Evolutionary conservation across 1,140 invertebrate species (phyloP).

Genomic region (Aphidius gifuensis): DNA sequence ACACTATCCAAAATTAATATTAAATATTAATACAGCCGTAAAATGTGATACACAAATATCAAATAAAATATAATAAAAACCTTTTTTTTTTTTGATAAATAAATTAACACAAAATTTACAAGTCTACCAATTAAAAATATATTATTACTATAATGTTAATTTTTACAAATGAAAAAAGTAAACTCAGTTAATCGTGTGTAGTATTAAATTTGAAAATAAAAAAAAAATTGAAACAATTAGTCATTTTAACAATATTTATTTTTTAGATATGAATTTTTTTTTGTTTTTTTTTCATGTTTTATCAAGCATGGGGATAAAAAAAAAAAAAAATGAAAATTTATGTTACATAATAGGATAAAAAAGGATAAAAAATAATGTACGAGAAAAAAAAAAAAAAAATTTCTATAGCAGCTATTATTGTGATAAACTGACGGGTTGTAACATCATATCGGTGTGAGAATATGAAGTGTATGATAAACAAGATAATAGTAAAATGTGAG

Average conservation of each 20-base stretch:
- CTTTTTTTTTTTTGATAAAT: no score
- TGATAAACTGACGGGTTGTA: slow-evolving; percentile 5
- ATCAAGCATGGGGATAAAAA: no score
- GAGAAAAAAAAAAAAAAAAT: slow-evolving; percentile 5
- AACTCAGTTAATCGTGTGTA: no score
- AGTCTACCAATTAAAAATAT: no score
- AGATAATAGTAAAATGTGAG: background rate
- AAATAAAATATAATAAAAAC: no score
- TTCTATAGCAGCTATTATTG: slow-evolving; percentile 5
- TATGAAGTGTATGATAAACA: background rate
- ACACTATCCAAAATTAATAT: background rate
- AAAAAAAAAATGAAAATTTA: no score
- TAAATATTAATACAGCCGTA: background rate
- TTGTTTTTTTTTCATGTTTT: no score
- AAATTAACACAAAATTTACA: no score
- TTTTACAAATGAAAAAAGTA: no score
- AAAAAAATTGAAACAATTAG: background rate
- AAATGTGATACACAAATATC: no score
- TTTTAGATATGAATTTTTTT: background rate
- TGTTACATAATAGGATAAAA: no score
- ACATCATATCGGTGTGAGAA: background rate
- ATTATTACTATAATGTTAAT: no score
- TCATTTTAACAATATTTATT: background rate
- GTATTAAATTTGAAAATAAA: background rate
- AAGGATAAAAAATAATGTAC: background rate